Evolutionary conservation across 2,888 invertebrate genomes (phyloP), one percentile per base, ranked within the genome.

Genomic region (Cylindroiulus punctatus): DNA sequence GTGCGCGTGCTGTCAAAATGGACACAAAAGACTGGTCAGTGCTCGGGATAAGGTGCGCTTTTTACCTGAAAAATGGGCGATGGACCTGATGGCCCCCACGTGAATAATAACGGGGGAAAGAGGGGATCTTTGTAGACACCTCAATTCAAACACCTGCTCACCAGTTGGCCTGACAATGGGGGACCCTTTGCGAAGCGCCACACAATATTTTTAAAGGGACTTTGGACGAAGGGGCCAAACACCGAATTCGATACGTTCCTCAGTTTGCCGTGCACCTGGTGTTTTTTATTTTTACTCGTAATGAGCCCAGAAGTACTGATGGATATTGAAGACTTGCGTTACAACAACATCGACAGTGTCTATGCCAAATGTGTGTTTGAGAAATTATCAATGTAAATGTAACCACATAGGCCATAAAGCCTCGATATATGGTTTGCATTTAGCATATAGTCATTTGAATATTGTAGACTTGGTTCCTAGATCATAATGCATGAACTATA

Each of bases 121-220:
- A 30, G 30, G 44, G 76, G 76, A 30, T 76, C 76, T 76, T 76
- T 17, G 76, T 30, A 76, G 76, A 76, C 76, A 76, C 26, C 17
- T 76, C 30, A 76, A 76, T 76, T 76, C 76, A 76, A 76, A 76
- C 76, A 76, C 76, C 76, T 76, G 76, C 76, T 76, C 76, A 30
- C 76, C 76, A 76, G 76, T 76, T 76, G 76, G 76, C 76, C 76
- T 76, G 76, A 76, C 76, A 76, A 76, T 30, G 76, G 76, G 22
- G 76, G 57, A 65, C 57, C 22, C 57, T 65, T 65, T 65, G 22
- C 57, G 22, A 76, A 22, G 30, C 30, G 30, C 76, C 30, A 30
- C 30, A 76, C 30, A 76, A 30, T 22, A 14, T 76, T 76, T 76
- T 76, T 76, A 76, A 76, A 76, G 76, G 30, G 76, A 76, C 76